Conservation (phyloP, 2,113 vertebrate species). For the Apaloderma vittatum region DNA sequence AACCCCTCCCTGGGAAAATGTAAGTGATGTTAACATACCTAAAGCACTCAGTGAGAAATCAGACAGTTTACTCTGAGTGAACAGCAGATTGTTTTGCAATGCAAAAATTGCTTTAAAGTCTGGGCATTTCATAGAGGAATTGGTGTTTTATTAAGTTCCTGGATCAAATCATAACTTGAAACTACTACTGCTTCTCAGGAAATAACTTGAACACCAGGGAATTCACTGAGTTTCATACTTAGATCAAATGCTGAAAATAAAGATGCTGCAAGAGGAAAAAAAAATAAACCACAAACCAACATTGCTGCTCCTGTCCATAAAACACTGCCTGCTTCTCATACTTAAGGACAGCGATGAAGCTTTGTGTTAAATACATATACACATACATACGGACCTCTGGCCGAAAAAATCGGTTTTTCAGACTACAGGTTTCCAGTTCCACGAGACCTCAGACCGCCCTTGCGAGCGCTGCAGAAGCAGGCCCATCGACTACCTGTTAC, state of each 20-base stretch:
- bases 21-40: neutral
- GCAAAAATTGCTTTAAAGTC: neutral
- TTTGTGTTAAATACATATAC: neutral
- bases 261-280: neutral
- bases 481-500: neutral
- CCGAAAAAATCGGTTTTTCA: neutral
- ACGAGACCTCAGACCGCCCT: neutral
- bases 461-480: neutral
- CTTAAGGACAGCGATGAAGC: neutral
- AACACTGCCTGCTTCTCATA: neutral
- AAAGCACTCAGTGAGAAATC: neutral
- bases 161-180: neutral
- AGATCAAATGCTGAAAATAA: neutral
- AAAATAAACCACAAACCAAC: neutral
- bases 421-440: neutral
- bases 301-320: neutral
- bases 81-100: neutral
- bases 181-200: neutral
- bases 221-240: neutral
- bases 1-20: neutral
- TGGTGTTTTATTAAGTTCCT: neutral
- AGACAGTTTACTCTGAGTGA: neutral
- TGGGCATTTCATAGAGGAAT: neutral
- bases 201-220: neutral
- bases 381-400: accelerated